Evolutionary conservation across 2,888 invertebrate species (phyloP), one percentile per base, ranked within the genome.

Genomic region (Trachelus iudaicus): DNA sequence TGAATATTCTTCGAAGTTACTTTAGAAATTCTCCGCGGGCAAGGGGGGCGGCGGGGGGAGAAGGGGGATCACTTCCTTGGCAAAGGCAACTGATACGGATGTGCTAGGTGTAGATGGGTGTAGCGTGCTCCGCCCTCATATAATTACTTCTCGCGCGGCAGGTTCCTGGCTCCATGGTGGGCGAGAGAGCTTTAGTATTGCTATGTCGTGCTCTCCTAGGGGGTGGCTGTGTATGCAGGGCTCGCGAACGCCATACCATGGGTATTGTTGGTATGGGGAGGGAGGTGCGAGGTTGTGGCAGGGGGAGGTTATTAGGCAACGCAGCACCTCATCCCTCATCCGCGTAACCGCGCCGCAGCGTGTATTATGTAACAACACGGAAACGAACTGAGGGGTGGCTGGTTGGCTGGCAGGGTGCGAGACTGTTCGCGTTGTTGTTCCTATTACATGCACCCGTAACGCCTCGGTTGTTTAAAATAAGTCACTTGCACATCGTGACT

Each of bases 361-460:
- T 91, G 90, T 90, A 91, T 91, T 91, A 91, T 91, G 90, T 90
- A 91, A 90, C 90, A 90, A 89, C 90, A 89, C 88, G 89, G 89
- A 90, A 91, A 91, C 90, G 90, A 90, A 90, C 87, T 88, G 85
- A 84, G 86, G 85, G 85, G 83, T 85, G 85, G 86, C 78, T 84
- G 83, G 40, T n/a, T 30, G 23, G 75, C 30, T 75, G 71, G 33
- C 75, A 79, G 77, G 76, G 75, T 75, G 31, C 74, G 40, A 73
- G 56, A 31, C n/a, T 23, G 33, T 40, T 76, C 37, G 76, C 75
- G 75, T 75, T 75, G 77, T 73, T 77, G 73, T 40, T 75, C 77
- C 80, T 85, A 86, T 87, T 86, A 87, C 83, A 86, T 82, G 81
- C 77, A 76, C 79, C 80, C 82, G 79, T 81, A 84, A 85, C 85